Evolutionary conservation across 2,888 invertebrate genomes (phyloP), one percentile per base, ranked within the genome.

Genomic region (Habroteleia sp.): DNA sequence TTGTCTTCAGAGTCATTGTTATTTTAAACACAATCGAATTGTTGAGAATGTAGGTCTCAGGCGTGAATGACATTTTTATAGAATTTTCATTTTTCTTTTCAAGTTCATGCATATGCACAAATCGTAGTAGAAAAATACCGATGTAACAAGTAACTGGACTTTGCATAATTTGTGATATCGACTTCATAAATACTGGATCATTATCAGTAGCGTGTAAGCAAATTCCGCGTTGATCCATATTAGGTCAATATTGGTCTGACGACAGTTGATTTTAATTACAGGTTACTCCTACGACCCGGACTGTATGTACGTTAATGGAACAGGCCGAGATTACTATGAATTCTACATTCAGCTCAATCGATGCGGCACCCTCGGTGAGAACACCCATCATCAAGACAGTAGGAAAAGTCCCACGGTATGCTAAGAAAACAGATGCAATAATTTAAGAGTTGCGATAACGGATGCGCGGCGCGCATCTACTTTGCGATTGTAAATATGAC

Each of bases 261-360:
- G 73, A 81, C 79, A 78, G 78, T 81, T 60, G 72, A 35, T 82
- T 82, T 81, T 85, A 82, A 86, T 87, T 87, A 65, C 89, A 95
- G 96, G 97, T 54, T 97, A 97, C 88, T 96, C 97, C 0, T 96
- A 97, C 85, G 97, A 97, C 86, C 95, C 96, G 0, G 96, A 97
- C 87, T 97, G 97, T 87, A 96, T 97, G 92, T 97, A 97, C 89
- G 95, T 97, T 77, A 97, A 97, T 89, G 97, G 97, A 0, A 95
- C 96, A 0, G 97, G 97, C 0, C 90, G 95, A 4, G 96, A 96
- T 85, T 95, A 96, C 88, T 97, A 97, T 88, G 97, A 97, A 90
- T 97, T 97, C 89, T 96, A 94, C 89, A 97, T 97, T 82, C 96
- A 96, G 88, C 89, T 97, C 65, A 97, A 97, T 90, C 92, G 97